Conservation (phyloP, 2,888 invertebrate species). For the Trachelus stipa region DNA sequence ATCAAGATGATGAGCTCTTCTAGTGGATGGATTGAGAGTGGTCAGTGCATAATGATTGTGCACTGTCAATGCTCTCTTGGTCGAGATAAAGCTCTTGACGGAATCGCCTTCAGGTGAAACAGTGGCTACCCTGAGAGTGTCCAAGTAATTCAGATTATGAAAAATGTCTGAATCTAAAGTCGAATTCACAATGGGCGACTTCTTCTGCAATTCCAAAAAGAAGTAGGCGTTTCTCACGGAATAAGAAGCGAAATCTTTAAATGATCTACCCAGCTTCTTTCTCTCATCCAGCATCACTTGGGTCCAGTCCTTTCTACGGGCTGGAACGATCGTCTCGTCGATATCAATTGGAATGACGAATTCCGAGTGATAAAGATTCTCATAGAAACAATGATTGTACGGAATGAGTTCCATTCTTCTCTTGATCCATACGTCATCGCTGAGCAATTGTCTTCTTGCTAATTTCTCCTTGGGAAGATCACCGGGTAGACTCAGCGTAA, state of each 20-base stretch:
- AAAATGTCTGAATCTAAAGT: slow-evolving; percentile 8
- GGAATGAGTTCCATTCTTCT: slow-evolving; percentile 79
- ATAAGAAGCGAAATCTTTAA: slow-evolving; percentile 71
- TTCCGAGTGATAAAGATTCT: slow-evolving; percentile 74
- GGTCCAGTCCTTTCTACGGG: slow-evolving; percentile 71
- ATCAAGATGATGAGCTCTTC: slow-evolving; percentile 72
- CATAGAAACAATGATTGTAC: slow-evolving; percentile 83
- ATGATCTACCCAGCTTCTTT: slow-evolving; percentile 58
- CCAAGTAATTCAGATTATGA: slow-evolving; percentile 67
- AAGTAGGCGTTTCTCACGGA: slow-evolving; percentile 78
- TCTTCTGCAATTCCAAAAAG: slow-evolving; percentile 68
- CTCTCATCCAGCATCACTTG: slow-evolving; percentile 70
- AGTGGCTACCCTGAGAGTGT: slow-evolving; percentile 70
- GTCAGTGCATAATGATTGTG: slow-evolving; percentile 82
- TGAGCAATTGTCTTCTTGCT: slow-evolving; percentile 62
- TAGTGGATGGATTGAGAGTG: slow-evolving; percentile 69
- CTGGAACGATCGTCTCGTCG: slow-evolving; percentile 80
- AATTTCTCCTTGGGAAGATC: slow-evolving; percentile 66
- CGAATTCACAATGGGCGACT: slow-evolving; percentile 13
- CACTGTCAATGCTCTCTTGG: slow-evolving; percentile 75
- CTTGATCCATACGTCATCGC: slow-evolving; percentile 74
- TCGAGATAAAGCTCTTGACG: slow-evolving; percentile 79
- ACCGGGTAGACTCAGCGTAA: slow-evolving; percentile 57
- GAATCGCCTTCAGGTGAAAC: slow-evolving; percentile 75
- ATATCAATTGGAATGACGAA: slow-evolving; percentile 78